Evolutionary conservation across 2,888 invertebrate genomes (phyloP), one percentile per base, ranked within the genome.

Genomic region (Dioctria linearis): DNA sequence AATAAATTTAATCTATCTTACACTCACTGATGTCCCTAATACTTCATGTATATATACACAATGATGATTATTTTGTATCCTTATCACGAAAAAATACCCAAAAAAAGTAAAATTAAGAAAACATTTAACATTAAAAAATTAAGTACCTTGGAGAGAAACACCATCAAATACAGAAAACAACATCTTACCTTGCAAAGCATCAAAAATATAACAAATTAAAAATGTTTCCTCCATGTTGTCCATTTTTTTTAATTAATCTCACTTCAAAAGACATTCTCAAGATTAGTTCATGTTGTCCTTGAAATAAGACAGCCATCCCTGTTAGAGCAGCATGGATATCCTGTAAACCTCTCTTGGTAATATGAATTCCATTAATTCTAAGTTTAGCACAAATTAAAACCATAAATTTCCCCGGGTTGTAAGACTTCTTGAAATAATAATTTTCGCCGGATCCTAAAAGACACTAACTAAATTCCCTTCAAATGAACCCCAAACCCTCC

Each of bases 341-440:
- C 51, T 37, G 59, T 73, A 42, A 73, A 57, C 25, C 42, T 46
- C 59, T 63, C 13, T 39, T 49, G 25, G n/a, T 76, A 61, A 63
- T 63, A 61, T 76, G 46, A 76, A 63, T 76, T 63, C 76, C 76
- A 63, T 63, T 63, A 76, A 76, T 76, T 63, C 51, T 63, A 76
- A 63, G 63, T 76, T 76, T 76, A 76, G 61, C 61, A 76, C 63
- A 76, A 76, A 76, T 76, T 76, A 76, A 76, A 76, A 76, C 76
- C 61, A 76, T 76, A 76, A 76, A 76, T 61, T 76, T 63, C 63
- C 42, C 25, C 42, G 9, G 73, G 9, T 73, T 73, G 59, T 73
- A 57, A 73, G 57, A 73, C 73, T 73, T 25, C 73, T 73, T 73
- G 57, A 73, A 73, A 73, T 73, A 73, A 73, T 73, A 73, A 73